Conservation (phyloP, 2,888 invertebrate species). For the Cryptophagus acutangulus region DNA sequence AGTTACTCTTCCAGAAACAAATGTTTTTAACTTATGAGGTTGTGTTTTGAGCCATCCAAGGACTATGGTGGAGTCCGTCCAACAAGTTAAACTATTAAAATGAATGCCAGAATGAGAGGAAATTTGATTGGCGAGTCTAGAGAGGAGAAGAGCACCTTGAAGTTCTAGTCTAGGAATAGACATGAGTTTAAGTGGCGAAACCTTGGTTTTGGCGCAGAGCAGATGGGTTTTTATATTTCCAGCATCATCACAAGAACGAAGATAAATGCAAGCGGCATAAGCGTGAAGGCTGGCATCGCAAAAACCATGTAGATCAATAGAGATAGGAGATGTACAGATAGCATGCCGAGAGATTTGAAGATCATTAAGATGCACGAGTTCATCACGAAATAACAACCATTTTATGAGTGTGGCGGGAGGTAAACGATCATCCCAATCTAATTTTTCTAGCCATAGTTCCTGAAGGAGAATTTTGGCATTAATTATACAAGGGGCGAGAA, state of each 20-base stretch:
- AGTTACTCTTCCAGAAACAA: slow-evolving; percentile 25
- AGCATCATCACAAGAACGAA: slow-evolving; percentile 11
- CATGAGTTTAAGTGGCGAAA: slow-evolving; percentile 29
- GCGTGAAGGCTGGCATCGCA: slow-evolving; percentile 22
- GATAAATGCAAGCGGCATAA: slow-evolving; percentile 22
- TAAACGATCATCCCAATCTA: slow-evolving; percentile 14
- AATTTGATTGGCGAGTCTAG: slow-evolving; percentile 10
- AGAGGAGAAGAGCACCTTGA: slow-evolving; percentile 25
- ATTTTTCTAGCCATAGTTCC: slow-evolving; percentile 15
- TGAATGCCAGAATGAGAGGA: neutral
- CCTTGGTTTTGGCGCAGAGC: slow-evolving; percentile 30
- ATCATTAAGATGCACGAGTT: neutral
- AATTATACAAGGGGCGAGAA: slow-evolving; percentile 15
- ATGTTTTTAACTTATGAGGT: slow-evolving; percentile 22
- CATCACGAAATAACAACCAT: neutral
- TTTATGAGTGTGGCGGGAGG: neutral
- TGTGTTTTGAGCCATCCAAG: slow-evolving; percentile 8
- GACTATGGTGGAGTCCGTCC: slow-evolving; percentile 28
- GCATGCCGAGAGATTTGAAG: slow-evolving; percentile 9
- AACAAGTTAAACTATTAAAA: slow-evolving; percentile 14
- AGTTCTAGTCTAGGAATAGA: slow-evolving; percentile 30
- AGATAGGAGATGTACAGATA: neutral
- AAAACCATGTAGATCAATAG: slow-evolving; percentile 22
- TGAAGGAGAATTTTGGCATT: slow-evolving; percentile 18
- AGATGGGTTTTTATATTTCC: slow-evolving; percentile 13